Percentiles rank a stretch among this genome's conserved stretches.
Evolutionary conservation across 2,113 vertebrate species (phyloP).

Genomic region (Hemibagrus wyckioides): DNA sequence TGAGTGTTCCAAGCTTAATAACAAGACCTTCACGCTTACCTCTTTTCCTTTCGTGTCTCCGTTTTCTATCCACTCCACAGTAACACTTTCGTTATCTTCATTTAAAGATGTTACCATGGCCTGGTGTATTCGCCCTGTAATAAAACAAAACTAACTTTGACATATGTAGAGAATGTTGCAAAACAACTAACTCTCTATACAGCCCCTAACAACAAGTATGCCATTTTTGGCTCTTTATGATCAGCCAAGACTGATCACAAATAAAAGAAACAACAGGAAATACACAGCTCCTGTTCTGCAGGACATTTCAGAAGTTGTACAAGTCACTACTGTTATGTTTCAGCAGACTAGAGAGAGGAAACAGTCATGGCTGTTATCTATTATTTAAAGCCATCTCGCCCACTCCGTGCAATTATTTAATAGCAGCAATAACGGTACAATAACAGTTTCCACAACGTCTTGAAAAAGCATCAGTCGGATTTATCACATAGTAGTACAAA

Average conservation of each 20-base stretch:
- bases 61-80: slow-evolving; percentile 98
- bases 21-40: slow-evolving; percentile 67
- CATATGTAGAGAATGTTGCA: neutral
- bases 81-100: slow-evolving; percentile 95
- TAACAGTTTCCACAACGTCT: slow-evolving; percentile 62
- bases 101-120: slow-evolving; percentile 97
- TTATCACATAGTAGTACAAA: neutral
- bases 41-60: slow-evolving; percentile 98
- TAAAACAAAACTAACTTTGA: slow-evolving; percentile 37
- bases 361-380: slow-evolving; percentile 59
- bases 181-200: neutral
- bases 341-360: slow-evolving; percentile 50
- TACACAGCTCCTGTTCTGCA: neutral
- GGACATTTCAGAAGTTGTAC: slow-evolving; percentile 46
- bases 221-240: neutral
- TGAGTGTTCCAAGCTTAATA: slow-evolving; percentile 51
- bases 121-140: slow-evolving; percentile 90
- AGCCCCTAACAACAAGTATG: neutral
- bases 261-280: neutral
- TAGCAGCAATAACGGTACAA: slow-evolving; percentile 43
- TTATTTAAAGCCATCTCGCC: slow-evolving; percentile 61
- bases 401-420: slow-evolving; percentile 45
- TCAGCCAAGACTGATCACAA: neutral
- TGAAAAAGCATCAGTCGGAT: slow-evolving; percentile 10
- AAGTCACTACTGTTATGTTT: slow-evolving; percentile 44